These are phyloP conservation scores for Ctena decussata DNA, from an alignment of 2,888 invertebrate genomes.

Conservation along the genomic window DNA sequence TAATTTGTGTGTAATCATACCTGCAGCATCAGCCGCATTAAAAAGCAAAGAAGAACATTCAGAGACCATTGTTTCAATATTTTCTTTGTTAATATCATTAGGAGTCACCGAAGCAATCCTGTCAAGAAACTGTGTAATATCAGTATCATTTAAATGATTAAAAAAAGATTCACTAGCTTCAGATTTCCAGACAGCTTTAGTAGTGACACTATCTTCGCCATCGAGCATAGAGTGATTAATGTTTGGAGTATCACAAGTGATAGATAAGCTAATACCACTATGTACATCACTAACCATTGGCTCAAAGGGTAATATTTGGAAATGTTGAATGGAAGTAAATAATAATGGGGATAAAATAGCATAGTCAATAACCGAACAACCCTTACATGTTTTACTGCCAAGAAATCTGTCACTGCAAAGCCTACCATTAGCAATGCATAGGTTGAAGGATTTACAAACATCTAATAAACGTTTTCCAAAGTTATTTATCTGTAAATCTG, in stretches of 20 bases:
- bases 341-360: not conserved
- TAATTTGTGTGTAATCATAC: not conserved
- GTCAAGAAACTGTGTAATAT: not conserved
- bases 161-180: not conserved
- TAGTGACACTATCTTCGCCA: not conserved
- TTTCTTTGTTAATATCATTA: not conserved
- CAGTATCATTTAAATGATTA: not conserved
- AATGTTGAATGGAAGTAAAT: not conserved
- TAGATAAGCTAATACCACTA: not conserved
- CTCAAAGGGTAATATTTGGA: not conserved
- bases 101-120: not conserved
- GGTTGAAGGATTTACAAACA: not conserved
- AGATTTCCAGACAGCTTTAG: not conserved
- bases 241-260: not conserved
- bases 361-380: not conserved
- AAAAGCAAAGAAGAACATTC: not conserved
- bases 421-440: not conserved
- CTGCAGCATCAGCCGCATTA: not conserved
- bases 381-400: not conserved
- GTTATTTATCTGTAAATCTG: not conserved
- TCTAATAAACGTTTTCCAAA: not conserved
- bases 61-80: not conserved
- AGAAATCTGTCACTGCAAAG: not conserved
- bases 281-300: not conserved
- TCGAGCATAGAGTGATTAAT: not conserved